Percentiles rank a stretch among this genome's conserved stretches.
These are phyloP conservation scores for Branchinecta sandiegonensis DNA, from an alignment of 2,888 invertebrate species.

Conservation along the genomic window DNA sequence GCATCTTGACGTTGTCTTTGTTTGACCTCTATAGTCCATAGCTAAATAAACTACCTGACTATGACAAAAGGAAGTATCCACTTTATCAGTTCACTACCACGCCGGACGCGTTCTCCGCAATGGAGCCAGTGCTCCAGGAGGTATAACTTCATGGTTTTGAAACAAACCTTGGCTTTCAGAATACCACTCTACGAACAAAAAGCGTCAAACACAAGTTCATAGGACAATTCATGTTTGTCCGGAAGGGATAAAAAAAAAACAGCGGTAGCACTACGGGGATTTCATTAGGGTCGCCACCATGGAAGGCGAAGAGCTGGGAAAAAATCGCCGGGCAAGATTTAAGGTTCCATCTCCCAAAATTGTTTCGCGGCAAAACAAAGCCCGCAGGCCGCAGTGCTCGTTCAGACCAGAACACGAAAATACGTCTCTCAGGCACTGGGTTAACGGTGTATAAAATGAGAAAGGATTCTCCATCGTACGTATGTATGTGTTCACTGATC, in stretches of 20 bases:
- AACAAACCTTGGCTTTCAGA: slow-evolving; percentile 8
- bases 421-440: background rate
- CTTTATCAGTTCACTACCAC: no score
- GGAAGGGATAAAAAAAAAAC: background rate
- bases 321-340: slow-evolving; percentile 4
- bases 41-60: no score
- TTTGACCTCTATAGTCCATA: no score
- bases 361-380: background rate
- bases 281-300: background rate
- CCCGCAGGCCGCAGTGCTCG: background rate
- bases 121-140: no score
- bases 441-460: slow-evolving; percentile 5
- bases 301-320: background rate
- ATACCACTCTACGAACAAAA: slow-evolving; percentile 3
- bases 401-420: background rate
- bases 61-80: no score
- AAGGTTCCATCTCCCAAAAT: background rate
- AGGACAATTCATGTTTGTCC: background rate
- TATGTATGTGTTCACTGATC: background rate
- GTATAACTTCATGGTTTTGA: background rate
- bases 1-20: no score
- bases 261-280: background rate
- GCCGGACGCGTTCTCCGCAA: no score
- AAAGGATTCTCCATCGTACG: background rate
- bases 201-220: background rate